A percentile compares a stretch with the other conserved stretches of the same genome.
phyloP scores from a whole-genome alignment of 2,888 invertebrate genomes.

The Podabrus alpinus region DNA sequence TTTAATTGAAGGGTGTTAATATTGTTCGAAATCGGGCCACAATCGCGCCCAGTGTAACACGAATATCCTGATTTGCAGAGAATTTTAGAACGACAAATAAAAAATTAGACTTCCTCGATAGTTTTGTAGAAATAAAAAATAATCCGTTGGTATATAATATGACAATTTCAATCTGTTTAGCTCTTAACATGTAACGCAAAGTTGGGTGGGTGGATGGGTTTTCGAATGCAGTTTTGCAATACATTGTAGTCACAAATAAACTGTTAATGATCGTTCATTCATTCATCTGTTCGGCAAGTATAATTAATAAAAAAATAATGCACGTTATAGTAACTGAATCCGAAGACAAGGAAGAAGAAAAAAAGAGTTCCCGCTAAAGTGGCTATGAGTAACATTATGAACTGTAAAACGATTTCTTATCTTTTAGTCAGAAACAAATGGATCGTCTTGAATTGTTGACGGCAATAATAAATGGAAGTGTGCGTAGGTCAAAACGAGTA shows the following conservation, averaged over 20 bases:
- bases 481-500: constrained; percentile 40
- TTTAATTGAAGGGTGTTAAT: too few relatives aligned
- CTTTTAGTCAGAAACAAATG: constrained; percentile 29
- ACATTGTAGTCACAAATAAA: not conserved
- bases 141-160: not conserved
- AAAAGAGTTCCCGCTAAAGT: constrained; percentile 12
- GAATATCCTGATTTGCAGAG: not conserved
- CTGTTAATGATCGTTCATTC: not conserved
- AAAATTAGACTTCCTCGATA: not conserved
- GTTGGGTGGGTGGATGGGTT: not conserved
- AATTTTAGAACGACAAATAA: not conserved
- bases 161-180: not conserved
- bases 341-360: not conserved
- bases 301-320: not conserved
- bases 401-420: constrained; percentile 24
- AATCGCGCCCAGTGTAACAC: not conserved
- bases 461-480: constrained; percentile 39
- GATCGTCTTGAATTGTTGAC: constrained; percentile 27
- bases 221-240: not conserved
- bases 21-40: not conserved
- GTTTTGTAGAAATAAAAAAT: not conserved
- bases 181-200: not conserved
- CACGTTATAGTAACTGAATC: not conserved
- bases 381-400: constrained; percentile 9
- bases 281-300: not conserved